Evolutionary conservation across 2,797 vertebrate genomes (phyloP).

Genomic region (Hafferia zeledoni): DNA sequence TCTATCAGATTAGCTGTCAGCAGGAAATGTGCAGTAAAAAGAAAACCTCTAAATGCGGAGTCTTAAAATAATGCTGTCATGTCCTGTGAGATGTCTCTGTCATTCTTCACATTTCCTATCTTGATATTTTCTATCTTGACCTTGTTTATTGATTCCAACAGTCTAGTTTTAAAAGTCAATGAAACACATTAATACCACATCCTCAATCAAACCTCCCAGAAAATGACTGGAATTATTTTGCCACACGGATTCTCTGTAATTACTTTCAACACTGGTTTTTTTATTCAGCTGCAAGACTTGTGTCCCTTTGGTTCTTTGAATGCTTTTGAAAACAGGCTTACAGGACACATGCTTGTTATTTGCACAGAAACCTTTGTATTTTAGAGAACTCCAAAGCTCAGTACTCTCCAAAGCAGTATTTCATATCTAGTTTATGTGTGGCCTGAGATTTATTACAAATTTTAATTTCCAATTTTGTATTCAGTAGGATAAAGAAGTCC

Average conservation of each 20-base stretch:
- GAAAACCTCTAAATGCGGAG: neutral
- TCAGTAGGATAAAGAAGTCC: neutral
- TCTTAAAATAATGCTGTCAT: neutral
- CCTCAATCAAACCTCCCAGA: neutral
- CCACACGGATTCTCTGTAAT: neutral
- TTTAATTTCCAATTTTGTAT: neutral
- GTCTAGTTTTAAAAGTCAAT: constrained; percentile 8
- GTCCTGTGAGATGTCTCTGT: neutral
- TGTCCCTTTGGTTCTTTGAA: neutral
- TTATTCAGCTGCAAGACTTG: neutral
- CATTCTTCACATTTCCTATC: neutral
- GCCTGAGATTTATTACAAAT: neutral
- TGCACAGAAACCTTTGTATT: neutral
- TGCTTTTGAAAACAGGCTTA: neutral
- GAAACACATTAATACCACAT: neutral
- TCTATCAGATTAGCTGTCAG: neutral
- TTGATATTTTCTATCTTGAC: neutral
- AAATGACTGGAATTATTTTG: neutral
- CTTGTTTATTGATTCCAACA: neutral
- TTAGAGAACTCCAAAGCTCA: neutral
- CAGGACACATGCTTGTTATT: neutral
- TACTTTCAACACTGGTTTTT: neutral
- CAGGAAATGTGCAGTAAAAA: neutral
- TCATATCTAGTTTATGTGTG: neutral
- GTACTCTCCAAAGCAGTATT: neutral